Evolutionary conservation across 2,797 vertebrate species (phyloP).

Genomic region (Micromesistius poutassou): DNA sequence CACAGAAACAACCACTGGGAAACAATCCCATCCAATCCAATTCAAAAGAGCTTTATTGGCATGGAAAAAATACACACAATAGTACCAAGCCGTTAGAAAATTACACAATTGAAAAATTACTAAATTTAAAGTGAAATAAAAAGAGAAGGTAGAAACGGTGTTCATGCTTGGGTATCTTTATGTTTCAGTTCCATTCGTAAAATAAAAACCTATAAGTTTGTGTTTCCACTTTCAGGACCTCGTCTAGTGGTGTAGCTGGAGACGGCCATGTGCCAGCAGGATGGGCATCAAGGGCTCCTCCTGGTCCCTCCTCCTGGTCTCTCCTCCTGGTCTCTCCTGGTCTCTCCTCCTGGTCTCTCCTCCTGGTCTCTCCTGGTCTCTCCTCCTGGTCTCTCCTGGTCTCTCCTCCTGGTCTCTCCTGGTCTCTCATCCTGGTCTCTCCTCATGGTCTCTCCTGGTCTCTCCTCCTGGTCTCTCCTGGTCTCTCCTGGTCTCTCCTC

Average conservation of each 20-base stretch:
- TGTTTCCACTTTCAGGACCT: neutral
- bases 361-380: too few relatives aligned
- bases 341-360: too few relatives aligned
- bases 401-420: neutral
- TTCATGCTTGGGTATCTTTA: neutral
- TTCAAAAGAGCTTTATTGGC: neutral
- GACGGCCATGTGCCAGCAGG: neutral
- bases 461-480: too few relatives aligned
- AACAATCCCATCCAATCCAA: neutral
- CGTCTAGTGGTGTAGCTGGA: neutral
- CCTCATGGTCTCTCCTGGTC: too few relatives aligned
- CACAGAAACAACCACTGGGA: neutral
- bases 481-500: too few relatives aligned
- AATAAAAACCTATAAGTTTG: neutral
- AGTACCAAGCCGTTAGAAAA: neutral
- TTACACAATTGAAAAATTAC: neutral
- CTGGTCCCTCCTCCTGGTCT: neutral
- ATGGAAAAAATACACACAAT: neutral
- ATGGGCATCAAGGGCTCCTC: neutral
- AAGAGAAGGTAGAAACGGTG: too few relatives aligned
- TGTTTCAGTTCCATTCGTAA: neutral
- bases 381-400: neutral
- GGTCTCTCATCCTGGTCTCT: neutral
- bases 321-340: too few relatives aligned
- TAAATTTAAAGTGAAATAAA: too few relatives aligned